Base-by-base conservation (phyloP, 2,888 invertebrate species). In the Hymenopus coronatus region DNA sequence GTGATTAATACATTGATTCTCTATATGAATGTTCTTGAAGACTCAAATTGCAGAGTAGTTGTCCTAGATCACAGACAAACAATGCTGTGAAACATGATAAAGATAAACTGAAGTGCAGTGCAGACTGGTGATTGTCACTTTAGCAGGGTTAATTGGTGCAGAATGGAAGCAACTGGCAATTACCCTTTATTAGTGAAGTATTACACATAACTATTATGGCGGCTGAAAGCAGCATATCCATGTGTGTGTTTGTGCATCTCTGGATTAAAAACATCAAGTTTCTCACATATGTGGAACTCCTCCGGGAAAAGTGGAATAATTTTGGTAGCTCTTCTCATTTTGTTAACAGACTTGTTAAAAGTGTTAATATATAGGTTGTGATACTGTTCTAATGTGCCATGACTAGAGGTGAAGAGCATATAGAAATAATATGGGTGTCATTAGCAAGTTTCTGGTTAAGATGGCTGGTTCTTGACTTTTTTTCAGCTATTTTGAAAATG, bases 361-460 rank as follows among this genome's bases (percentile, higher is more conserved):
- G 54, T 70, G 54, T 70, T 70, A 70, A 70, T 70, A 15, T 70
- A 70, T 87, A 90, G 89, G 89, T 90, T 90, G 89, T 90, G 89
- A 90, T 90, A 88, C 81, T 82, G 82, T 88, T 90, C 88, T 88
- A 85, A 30, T 90, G 88, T 90, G 88, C 89, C 89, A 90, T 88
- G 84, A 87, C 54, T 70, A 25, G 54, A 70, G 54, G 54, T 70
- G 54, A 70, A 70, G 54, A 70, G 54, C 54, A 70, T 70, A 25
- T 20, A 70, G 25, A 70, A 70, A 14, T 70, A 70, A 70, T 25
- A 70, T 54, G 54, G 54, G 54, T 70, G 15, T 70, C 15, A 70
- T 70, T 70, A 70, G 40, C 40, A 40, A 40, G 12, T 40, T 40
- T 40, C 20, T 70, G 54, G 54, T 70, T 70, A 14, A 70, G 54